A percentile compares a stretch with the other conserved stretches of the same genome.
phyloP scores from a whole-genome alignment of 1,140 invertebrate species.

The Cheumatopsyche charites region DNA sequence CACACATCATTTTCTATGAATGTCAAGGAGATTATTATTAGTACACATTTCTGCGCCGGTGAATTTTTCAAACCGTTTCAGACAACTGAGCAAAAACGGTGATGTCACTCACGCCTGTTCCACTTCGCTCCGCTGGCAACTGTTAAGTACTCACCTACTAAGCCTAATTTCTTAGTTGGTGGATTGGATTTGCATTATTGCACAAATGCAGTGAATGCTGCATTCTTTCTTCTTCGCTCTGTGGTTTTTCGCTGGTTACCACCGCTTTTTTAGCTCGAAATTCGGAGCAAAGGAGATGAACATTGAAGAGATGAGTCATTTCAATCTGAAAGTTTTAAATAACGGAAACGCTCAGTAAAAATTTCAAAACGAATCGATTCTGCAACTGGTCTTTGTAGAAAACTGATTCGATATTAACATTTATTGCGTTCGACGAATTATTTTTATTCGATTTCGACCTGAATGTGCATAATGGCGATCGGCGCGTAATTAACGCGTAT shows the following conservation, averaged over 20 bases:
- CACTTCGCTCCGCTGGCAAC: conserved; percentile 19
- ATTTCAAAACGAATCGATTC: too few relatives aligned
- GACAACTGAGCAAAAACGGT: conserved; percentile 12
- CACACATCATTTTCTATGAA: conserved; percentile 1
- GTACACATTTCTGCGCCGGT: conserved; percentile 5
- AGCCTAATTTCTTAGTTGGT: conserved; percentile 22
- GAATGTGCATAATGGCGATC: neutral
- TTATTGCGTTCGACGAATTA: too few relatives aligned
- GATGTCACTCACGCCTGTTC: conserved; percentile 33
- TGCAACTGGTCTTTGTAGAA: too few relatives aligned
- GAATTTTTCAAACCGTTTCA: neutral
- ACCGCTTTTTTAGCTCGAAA: too few relatives aligned
- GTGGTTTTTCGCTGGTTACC: too few relatives aligned
- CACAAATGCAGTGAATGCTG: neutral
- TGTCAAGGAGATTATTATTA: conserved; percentile 21
- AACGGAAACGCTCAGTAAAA: too few relatives aligned
- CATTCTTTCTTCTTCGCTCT: too few relatives aligned
- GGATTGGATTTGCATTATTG: conserved; percentile 12
- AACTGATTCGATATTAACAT: too few relatives aligned
- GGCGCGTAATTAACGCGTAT: neutral
- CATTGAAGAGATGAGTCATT: too few relatives aligned
- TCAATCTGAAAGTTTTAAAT: too few relatives aligned
- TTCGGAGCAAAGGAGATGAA: too few relatives aligned
- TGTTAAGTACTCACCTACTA: conserved; percentile 26
- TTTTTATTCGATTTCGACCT: neutral